Evolutionary conservation across 1,140 invertebrate species (phyloP).

Genomic region (Triops cancriformis): DNA sequence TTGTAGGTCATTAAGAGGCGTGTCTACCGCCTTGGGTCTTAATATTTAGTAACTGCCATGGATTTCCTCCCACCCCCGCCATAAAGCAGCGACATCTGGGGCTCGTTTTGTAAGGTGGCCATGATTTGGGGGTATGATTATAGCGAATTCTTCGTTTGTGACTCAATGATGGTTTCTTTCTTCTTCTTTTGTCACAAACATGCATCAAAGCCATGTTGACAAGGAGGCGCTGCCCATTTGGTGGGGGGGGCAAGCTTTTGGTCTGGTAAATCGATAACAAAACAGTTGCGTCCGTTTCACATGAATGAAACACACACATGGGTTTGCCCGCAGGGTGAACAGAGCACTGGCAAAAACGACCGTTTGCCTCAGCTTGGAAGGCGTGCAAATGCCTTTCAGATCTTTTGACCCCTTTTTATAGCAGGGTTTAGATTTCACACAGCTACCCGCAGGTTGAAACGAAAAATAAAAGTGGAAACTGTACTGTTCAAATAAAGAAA

Average conservation of each 20-base stretch:
- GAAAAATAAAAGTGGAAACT: background rate
- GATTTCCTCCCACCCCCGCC: background rate
- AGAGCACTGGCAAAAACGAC: background rate
- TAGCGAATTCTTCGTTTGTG: background rate
- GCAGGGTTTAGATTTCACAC: background rate
- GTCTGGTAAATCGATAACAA: background rate
- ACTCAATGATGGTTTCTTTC: background rate
- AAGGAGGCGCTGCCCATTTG: background rate
- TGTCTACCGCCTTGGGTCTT: background rate
- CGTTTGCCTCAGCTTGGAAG: background rate
- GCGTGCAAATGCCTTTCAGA: background rate
- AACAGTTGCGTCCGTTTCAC: background rate
- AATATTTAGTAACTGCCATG: background rate
- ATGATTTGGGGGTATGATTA: background rate
- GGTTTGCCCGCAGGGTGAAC: background rate
- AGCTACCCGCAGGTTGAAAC: background rate
- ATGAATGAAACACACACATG: background rate
- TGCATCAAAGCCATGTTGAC: slow-evolving; percentile 3
- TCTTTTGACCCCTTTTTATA: background rate
- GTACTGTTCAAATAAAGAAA: background rate
- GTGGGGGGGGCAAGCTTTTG: background rate
- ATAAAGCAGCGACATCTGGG: background rate
- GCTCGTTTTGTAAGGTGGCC: background rate
- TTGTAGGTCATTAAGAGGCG: slow-evolving; percentile 8
- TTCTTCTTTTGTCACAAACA: background rate